These are phyloP conservation scores for Dysdera silvatica DNA, from an alignment of 1,140 invertebrate genomes.

Conservation along the genomic window DNA sequence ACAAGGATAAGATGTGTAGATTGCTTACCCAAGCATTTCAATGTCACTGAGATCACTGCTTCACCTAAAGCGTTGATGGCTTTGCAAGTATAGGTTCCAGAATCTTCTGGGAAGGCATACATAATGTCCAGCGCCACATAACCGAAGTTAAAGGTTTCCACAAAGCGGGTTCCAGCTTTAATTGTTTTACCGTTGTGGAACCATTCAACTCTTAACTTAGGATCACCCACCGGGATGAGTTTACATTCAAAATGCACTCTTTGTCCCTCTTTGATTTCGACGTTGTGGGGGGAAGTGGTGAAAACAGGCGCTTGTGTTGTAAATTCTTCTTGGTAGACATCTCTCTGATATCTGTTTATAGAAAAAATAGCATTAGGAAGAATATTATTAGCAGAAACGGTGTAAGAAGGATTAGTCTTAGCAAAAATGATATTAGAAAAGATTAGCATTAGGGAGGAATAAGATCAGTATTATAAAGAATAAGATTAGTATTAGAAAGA, in stretches of 20 bases:
- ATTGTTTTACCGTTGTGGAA: constrained; percentile 84
- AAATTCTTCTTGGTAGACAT: constrained; percentile 59
- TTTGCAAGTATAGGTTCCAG: constrained; percentile 81
- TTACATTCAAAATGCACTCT: constrained; percentile 92
- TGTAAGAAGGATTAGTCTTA: too few relatives aligned
- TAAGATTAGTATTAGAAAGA: too few relatives aligned
- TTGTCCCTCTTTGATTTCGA: constrained; percentile 89
- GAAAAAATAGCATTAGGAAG: background rate
- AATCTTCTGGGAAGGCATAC: constrained; percentile 82
- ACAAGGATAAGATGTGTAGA: background rate
- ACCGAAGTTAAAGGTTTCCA: constrained; percentile 89
- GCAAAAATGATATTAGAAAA: too few relatives aligned
- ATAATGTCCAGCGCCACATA: constrained; percentile 88
- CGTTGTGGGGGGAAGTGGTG: constrained; percentile 78
- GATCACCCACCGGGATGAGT: constrained; percentile 89
- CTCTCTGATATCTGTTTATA: constrained; percentile 20
- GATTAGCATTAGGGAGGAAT: too few relatives aligned
- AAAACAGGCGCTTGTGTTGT: constrained; percentile 82
- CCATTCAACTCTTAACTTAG: constrained; percentile 96
- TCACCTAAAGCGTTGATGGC: constrained; percentile 79
- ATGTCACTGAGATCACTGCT: constrained; percentile 73
- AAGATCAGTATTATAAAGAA: too few relatives aligned
- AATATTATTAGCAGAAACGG: background rate
- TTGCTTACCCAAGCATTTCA: constrained; percentile 49
- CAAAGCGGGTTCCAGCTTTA: constrained; percentile 75